A percentile compares a stretch with the other conserved stretches of the same genome.
Evolutionary conservation across 2,888 invertebrate species (phyloP).

Genomic region (Augochlorella aurata): DNA sequence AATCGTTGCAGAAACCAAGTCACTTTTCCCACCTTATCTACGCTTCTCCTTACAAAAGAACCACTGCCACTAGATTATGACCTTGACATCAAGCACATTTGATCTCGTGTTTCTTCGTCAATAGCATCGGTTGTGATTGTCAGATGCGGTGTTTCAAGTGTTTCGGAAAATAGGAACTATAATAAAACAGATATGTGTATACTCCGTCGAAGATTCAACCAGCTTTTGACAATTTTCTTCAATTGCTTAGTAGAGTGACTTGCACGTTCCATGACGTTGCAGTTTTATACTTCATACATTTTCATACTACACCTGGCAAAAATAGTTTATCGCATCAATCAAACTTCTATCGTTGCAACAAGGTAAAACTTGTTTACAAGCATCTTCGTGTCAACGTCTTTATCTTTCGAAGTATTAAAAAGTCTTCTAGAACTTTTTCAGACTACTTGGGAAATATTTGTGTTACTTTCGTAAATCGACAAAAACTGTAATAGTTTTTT

Average conservation of each 20-base stretch:
- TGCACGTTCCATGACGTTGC: background rate
- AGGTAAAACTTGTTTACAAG: too few species aligned
- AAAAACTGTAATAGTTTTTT: too few species aligned
- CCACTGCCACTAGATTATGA: background rate
- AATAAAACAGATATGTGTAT: background rate
- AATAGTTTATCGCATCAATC: too few species aligned
- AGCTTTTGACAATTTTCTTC: background rate
- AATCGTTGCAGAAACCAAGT: background rate
- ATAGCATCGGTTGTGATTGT: background rate
- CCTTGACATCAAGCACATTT: background rate
- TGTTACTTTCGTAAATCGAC: too few species aligned
- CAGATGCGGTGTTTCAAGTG: background rate
- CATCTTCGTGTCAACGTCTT: too few species aligned
- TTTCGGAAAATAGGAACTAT: background rate
- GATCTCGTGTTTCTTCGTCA: background rate
- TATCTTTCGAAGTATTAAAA: too few species aligned
- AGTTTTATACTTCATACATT: too few species aligned
- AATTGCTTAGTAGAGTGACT: background rate
- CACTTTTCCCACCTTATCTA: background rate
- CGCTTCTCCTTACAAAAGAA: background rate
- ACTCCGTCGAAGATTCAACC: background rate
- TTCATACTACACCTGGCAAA: too few species aligned
- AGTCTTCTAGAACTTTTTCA: too few species aligned
- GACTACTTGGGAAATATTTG: too few species aligned
- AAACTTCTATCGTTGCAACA: too few species aligned